These are phyloP conservation scores for Delichon dasypus DNA, from an alignment of 2,797 vertebrate species.

Conservation along the genomic window DNA sequence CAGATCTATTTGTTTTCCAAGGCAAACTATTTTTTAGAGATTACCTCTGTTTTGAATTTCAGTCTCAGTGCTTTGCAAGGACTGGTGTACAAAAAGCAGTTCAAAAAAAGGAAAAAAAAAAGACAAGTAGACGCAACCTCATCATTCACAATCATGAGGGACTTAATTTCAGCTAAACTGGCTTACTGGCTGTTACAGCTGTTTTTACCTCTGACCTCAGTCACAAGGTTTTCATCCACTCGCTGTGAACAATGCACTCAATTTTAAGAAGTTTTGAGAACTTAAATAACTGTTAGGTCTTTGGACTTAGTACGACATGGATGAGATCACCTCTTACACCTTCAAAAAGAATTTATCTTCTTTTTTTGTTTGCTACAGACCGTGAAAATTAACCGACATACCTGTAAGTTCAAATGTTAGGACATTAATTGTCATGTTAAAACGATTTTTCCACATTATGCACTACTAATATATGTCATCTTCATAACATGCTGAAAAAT, in stretches of 20 bases:
- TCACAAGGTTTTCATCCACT: conserved; percentile 1
- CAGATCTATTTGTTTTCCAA: conserved; percentile 40
- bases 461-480: background rate
- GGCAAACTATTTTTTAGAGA: background rate
- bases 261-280: conserved; percentile 22
- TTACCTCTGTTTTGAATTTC: background rate
- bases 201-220: background rate
- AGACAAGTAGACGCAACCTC: background rate
- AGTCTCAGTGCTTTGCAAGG: background rate
- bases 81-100: background rate
- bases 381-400: conserved; percentile 39
- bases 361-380: conserved; percentile 31
- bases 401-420: conserved; percentile 64
- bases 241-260: background rate
- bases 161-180: background rate
- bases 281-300: background rate
- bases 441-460: background rate
- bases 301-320: background rate
- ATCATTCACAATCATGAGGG: background rate
- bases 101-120: background rate
- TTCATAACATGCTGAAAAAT: background rate
- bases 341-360: conserved; percentile 49
- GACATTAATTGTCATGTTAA: conserved; percentile 48
- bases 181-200: background rate
- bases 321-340: conserved; percentile 1